Conservation (phyloP, 2,888 invertebrate genomes). For the Aleiodes alternator region DNA sequence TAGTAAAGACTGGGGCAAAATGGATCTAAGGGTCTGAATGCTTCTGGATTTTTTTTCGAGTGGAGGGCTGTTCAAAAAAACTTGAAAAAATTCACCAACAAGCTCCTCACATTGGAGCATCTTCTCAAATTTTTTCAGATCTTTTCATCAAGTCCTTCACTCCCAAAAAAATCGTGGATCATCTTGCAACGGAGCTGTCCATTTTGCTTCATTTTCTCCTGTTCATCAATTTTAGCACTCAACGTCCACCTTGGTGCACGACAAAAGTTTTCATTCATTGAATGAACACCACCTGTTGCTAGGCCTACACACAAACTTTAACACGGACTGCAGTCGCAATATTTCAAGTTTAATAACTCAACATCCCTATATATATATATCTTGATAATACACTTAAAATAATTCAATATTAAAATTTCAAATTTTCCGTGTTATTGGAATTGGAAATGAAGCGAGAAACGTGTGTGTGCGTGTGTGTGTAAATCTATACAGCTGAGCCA, state of each 20-base stretch:
- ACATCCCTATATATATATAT: neutral
- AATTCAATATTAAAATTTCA: neutral
- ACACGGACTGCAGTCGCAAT: neutral
- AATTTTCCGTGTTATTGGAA: neutral
- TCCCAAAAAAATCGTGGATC: too few species aligned
- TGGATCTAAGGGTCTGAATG: too few species aligned
- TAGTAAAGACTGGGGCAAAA: too few species aligned
- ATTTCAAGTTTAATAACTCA: conserved; percentile 25
- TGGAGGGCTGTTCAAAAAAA: too few species aligned
- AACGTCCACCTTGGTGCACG: conserved; percentile 11
- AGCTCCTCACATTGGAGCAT: too few species aligned
- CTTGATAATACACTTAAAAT: conserved; percentile 2
- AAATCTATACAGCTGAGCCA: neutral
- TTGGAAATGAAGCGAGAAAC: conserved; percentile 3
- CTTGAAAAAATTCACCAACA: too few species aligned
- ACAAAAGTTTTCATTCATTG: conserved; percentile 46
- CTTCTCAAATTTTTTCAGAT: too few species aligned
- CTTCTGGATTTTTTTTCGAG: too few species aligned
- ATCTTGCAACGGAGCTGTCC: too few species aligned
- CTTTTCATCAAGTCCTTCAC: too few species aligned
- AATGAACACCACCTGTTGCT: conserved; percentile 69
- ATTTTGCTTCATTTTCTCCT: neutral
- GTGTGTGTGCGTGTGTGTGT: neutral
- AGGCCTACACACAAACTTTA: conserved; percentile 59
- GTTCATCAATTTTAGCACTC: neutral